phyloP scores from a whole-genome alignment of 2,113 vertebrate genomes.

The Psilopsiagon aymara region DNA sequence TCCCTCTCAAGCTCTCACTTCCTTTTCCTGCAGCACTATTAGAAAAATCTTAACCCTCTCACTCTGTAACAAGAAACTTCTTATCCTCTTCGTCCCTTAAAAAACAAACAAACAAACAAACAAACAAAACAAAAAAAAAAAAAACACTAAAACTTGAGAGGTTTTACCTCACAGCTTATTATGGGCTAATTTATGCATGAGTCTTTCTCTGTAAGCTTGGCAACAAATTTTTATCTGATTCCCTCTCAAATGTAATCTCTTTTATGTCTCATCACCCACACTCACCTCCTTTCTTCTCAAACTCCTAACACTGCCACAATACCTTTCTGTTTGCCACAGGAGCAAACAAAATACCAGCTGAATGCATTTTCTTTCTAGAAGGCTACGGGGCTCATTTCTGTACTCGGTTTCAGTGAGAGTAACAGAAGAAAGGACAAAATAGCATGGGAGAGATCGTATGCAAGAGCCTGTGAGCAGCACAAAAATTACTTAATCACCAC shows the following conservation, averaged over 20 bases:
- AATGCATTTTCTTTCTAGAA: neutral
- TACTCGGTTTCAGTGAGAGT: neutral
- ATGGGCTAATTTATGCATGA: neutral
- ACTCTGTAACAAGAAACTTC: neutral
- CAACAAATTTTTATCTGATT: neutral
- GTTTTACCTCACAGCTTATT: neutral
- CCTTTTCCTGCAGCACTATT: neutral
- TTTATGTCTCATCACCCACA: neutral
- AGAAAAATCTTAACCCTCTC: neutral
- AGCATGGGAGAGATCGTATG: neutral
- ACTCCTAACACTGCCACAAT: neutral
- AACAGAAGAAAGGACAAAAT: neutral
- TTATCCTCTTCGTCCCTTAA: neutral
- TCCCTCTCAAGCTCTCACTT: neutral
- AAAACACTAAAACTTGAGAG: neutral
- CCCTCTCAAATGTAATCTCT: neutral
- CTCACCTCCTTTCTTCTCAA: neutral
- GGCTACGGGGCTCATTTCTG: neutral
- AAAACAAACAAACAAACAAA: neutral
- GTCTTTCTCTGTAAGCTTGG: neutral
- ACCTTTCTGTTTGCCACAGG: neutral
- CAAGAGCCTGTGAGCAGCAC: neutral
- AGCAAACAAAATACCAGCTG: neutral
- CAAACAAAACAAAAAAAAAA: neutral
- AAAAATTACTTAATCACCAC: neutral